Percentiles rank a stretch among this genome's conserved stretches.
Conservation (phyloP, 2,113 vertebrate genomes). For the Pollimyrus isidori region DNA sequence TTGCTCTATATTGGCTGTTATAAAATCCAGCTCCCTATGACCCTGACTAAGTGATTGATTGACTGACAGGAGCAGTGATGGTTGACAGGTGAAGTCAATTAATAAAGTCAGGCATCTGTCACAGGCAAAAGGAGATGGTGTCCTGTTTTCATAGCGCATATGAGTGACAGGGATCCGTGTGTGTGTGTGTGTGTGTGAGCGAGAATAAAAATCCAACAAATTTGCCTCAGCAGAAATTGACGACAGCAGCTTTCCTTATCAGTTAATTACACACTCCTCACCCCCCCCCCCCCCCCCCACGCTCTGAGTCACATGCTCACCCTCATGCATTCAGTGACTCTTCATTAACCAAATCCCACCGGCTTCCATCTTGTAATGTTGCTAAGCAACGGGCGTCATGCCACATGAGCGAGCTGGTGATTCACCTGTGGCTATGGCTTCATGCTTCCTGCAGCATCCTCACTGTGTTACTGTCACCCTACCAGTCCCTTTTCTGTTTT, state of each 20-base stretch:
- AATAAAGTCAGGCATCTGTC: too few species aligned
- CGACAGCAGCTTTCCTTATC: background rate
- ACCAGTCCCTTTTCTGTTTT: background rate
- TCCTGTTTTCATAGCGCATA: background rate
- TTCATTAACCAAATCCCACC: constrained; percentile 48
- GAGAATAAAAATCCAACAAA: background rate
- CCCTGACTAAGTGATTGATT: background rate
- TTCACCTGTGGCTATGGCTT: constrained; percentile 71
- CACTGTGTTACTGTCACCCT: background rate
- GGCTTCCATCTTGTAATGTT: constrained; percentile 61
- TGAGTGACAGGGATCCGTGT: background rate
- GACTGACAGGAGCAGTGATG: background rate
- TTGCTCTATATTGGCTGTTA: background rate
- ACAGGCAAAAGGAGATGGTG: background rate
- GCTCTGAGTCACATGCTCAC: constrained; percentile 17
- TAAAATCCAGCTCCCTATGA: background rate
- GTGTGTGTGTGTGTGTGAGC: background rate
- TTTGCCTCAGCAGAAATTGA: background rate
- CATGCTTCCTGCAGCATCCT: constrained; percentile 49
- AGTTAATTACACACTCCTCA: background rate
- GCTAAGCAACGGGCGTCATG: constrained; percentile 59
- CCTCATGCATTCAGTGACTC: constrained; percentile 29
- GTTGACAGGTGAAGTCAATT: background rate
- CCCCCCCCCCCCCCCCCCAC: constrained; percentile 4
- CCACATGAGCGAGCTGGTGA: constrained; percentile 64